Percentiles rank a stretch among this genome's conserved stretches.
Evolutionary conservation across 2,113 vertebrate species (phyloP).

Genomic region (Alouatta palliata): DNA sequence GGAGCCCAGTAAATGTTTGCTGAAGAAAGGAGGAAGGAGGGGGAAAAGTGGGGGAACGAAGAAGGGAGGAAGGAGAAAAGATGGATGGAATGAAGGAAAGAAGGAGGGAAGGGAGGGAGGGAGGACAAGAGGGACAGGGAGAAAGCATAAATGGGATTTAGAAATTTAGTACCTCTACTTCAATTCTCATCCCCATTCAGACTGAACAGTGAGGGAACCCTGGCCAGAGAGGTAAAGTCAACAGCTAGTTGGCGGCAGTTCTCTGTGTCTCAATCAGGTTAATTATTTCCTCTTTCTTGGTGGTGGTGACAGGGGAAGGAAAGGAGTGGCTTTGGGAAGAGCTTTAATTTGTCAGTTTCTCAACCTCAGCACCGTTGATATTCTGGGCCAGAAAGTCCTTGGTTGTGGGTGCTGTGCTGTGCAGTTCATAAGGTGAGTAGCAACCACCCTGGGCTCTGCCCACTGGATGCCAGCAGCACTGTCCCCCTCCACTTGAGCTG

Average conservation of each 20-base stretch:
- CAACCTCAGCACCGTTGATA: background rate
- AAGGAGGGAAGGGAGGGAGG: background rate
- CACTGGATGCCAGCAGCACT: accelerated
- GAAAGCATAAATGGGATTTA: background rate
- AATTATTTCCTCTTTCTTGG: background rate
- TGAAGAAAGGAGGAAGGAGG: background rate
- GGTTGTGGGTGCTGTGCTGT: background rate
- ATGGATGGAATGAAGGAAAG: too few species aligned
- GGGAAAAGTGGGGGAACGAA: background rate
- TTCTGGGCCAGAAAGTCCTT: background rate
- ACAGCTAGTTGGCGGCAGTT: background rate
- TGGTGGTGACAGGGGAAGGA: background rate
- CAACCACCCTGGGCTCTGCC: background rate
- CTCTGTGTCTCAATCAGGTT: background rate
- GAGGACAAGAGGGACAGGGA: background rate
- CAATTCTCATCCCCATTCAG: background rate
- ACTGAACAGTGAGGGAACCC: too few species aligned
- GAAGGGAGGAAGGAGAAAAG: background rate
- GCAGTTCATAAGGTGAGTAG: background rate
- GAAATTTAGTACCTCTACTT: background rate
- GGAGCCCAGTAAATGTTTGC: background rate
- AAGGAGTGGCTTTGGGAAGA: background rate
- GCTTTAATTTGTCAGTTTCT: background rate
- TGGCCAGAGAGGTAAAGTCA: background rate
- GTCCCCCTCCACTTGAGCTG: accelerated